Base-by-base conservation (phyloP, 2,113 vertebrate species). In the Lepidothrix coronata region DNA sequence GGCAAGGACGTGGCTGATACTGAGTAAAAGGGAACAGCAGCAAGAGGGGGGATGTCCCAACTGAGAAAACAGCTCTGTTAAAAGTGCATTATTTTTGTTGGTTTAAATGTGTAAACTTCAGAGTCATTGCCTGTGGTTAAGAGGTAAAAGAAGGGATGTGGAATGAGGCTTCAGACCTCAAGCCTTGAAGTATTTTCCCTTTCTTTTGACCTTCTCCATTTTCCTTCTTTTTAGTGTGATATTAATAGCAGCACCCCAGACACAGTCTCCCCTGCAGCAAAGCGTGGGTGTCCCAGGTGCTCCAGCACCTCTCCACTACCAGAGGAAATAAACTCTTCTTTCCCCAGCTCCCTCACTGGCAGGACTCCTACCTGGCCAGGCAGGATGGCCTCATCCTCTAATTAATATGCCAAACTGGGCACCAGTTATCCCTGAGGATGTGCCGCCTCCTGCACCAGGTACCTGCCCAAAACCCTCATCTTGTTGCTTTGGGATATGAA, bases 161-260 rank as follows among this genome's bases (percentile, higher is more conserved):
- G 95, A 95, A 21, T n/a, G 90, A 95, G 80, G 92, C 75, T 92
- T 87, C 80, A 87, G 66, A 93, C 93, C 91, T 94, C 95, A 96
- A 92, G 31, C 61, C 61, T 86, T 79, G 49, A 70, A 73, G 70
- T 70, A 19, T 91, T 94, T 92, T 95, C 63, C 62, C 72, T 94
- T 84, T 92, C 75, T 88, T 82, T 79, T 0, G 0, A 28, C 18
- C 48, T 84, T 58, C 39, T 78, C 35, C 65, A 28, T 83, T 88
- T 91, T 76, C 43, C 28, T 75, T 86, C 67, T 85, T 83, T 70
- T 5, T 41, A 83, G 41, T 13, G 8, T 7, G 35, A 8, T 41
- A 30, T 59, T 33, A 39, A 22, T 6, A 73, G 16, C 2, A 0
- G 8, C 5, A 1, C 12, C 48, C 30, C 12, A 14, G 33, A 58